Conservation (phyloP, 1,140 invertebrate species). For the Pristionchus pacificus region DNA sequence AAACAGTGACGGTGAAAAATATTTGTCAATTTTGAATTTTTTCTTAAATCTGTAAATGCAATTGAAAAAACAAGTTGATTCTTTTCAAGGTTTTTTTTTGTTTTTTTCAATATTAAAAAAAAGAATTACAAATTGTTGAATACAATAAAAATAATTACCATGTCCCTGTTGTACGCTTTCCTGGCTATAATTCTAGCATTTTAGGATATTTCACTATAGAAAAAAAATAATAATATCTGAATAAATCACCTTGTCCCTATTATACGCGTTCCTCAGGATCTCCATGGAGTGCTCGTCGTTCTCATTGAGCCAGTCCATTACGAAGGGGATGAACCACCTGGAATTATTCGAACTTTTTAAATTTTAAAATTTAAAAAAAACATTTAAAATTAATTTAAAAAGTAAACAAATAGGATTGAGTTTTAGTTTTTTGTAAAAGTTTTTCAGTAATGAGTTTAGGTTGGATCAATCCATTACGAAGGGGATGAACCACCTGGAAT, state of each 20-base stretch:
- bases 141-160: neutral
- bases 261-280: conserved; percentile 96
- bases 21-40: too few relatives aligned
- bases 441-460: too few relatives aligned
- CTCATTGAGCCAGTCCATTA: conserved; percentile 99
- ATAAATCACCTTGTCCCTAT: conserved; percentile 59
- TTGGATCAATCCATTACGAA: conserved; percentile 99
- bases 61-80: too few relatives aligned
- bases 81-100: too few relatives aligned
- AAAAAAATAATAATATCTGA: neutral
- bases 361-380: conserved; percentile 1
- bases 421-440: too few relatives aligned
- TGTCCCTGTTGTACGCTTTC: conserved; percentile 80
- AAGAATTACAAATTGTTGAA: neutral
- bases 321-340: conserved; percentile 97
- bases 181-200: too few relatives aligned
- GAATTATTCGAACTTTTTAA: conserved; percentile 23
- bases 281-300: conserved; percentile 98
- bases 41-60: too few relatives aligned
- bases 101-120: neutral
- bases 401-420: too few relatives aligned
- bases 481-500: conserved; percentile 87
- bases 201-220: too few relatives aligned
- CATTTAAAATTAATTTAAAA: too few relatives aligned
- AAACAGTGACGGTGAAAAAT: too few relatives aligned